Base-by-base conservation (phyloP, 1,140 invertebrate species). In the Rhynchophorus ferrugineus region DNA sequence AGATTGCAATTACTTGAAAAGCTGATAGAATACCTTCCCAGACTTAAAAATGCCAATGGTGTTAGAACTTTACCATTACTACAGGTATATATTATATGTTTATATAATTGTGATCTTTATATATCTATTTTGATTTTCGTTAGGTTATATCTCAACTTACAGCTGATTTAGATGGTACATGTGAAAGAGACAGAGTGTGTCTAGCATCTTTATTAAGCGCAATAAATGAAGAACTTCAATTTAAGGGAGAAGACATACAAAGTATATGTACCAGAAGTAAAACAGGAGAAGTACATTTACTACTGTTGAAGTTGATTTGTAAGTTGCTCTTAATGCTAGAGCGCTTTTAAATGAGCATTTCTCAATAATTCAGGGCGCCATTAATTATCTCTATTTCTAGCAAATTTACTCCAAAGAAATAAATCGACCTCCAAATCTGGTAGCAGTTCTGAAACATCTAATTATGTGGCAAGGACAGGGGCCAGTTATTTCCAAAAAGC, bases 71-170 rank as follows among this genome's bases (percentile, higher is more conserved):
- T 97, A 68, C 93, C 94, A 1, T 89, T 89, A 54, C 83, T 95
- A 73, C 89, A 92, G 76, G 87, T 89, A 58, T 51, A 56, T 42
- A 11, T 2, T 19, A 9, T 19, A 29, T 29, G 5, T 29, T 29
- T 29, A 29, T 29, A 29, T 5, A 29, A 29, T 29, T 29, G 24
- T 29, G n/a, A 29, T 11, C 9, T 36, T 44, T 19, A 19, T 43
- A 13, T 16, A 33, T 8, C 9, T 9, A 16, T 33, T 14, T 35
- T 39, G 5, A 34, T 42, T 19, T 55, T 6, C 67, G 44, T 20
- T 59, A 89, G 85, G 87, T 92, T 3, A 73, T 96, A 2, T 73
- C 95, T 3, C 93, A 95, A 83, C 73, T 97, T 20, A 90, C 91
- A 3, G 83, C 84, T 36, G 92, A 96, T 71, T 74, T 96, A 6